Evolutionary conservation across 2,797 vertebrate species (phyloP), one percentile per base, ranked within the genome.

Genomic region (Otolemur crassicaudatus): DNA sequence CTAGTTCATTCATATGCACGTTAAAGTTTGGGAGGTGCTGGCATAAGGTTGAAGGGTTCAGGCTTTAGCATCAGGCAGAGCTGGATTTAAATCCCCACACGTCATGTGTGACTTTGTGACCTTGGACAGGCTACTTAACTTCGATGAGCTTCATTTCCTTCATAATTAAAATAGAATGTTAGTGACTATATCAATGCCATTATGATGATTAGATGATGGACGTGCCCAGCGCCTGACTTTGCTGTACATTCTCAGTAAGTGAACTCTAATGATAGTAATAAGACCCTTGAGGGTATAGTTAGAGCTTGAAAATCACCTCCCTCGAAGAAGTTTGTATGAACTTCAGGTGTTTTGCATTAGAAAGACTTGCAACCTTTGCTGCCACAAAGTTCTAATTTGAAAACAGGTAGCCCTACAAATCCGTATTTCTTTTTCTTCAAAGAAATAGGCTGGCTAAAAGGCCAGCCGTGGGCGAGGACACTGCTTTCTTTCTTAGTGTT

Each of bases 401-500:
- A 70, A 79, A 4, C 53, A 43, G 27, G 49, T 88, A 10, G 11
- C 16, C n/a, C 46, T 77, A 70, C 23, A 65, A 43, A 65, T 43
- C 49, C 75, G 0, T 83, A 23, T 77, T 58, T 92, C 34, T 91
- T 73, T 85, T 88, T 72, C 31, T 76, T 90, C 22, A 69, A 58
- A 95, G 58, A 92, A 90, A 56, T 3, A 79, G 34, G 53, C 40
- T n/a, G 58, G 31, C 16, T 63, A 82, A 58, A 85, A 58, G 53
- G 46, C 72, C 49, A 70, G 43, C 80, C 22, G 0, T 77, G 22
- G 9, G 37, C 11, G 12, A 58, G 46, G 79, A n/a, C 17, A 29
- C 16, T 88, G 89, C 69, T 34, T 90, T 94, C 65, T 43, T 40
- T 56, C 82, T 94, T 95, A 95, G 73, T 37, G 53, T 84, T 90